Evolutionary conservation across 2,113 vertebrate species (phyloP).

Genomic region (Mormoops blainvillei): DNA sequence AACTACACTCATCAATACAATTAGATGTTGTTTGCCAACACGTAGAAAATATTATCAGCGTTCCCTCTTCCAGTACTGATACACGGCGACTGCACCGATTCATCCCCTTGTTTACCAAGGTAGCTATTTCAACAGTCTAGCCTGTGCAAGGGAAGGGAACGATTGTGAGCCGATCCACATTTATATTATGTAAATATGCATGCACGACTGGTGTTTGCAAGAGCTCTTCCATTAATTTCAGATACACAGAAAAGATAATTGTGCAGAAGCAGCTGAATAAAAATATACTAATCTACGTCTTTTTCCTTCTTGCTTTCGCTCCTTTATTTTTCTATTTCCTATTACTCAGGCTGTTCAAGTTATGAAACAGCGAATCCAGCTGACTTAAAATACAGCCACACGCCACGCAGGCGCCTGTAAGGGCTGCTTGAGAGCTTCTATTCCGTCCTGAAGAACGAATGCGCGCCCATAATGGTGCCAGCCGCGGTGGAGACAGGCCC

Average conservation of each 20-base stretch:
- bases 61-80: neutral
- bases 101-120: neutral
- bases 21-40: neutral
- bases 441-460: constrained; percentile 63
- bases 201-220: neutral
- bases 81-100: neutral
- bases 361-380: constrained; percentile 54
- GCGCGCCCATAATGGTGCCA: no score
- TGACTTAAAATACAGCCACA: constrained; percentile 58
- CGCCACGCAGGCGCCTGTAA: constrained; percentile 27
- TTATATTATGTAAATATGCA: neutral
- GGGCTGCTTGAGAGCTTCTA: constrained; percentile 49
- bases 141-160: neutral
- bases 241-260: neutral
- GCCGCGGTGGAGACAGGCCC: constrained; percentile 41
- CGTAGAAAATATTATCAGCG: neutral
- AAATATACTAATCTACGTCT: neutral
- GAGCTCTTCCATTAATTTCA: neutral
- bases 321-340: constrained; percentile 2
- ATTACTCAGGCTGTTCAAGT: constrained; percentile 57
- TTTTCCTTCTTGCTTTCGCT: neutral
- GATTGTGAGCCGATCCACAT: neutral
- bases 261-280: neutral
- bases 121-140: neutral
- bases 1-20: neutral